Percentiles rank a stretch among this genome's conserved stretches.
Conservation (phyloP, 1,140 invertebrate genomes). For the Microvelia longipes region DNA sequence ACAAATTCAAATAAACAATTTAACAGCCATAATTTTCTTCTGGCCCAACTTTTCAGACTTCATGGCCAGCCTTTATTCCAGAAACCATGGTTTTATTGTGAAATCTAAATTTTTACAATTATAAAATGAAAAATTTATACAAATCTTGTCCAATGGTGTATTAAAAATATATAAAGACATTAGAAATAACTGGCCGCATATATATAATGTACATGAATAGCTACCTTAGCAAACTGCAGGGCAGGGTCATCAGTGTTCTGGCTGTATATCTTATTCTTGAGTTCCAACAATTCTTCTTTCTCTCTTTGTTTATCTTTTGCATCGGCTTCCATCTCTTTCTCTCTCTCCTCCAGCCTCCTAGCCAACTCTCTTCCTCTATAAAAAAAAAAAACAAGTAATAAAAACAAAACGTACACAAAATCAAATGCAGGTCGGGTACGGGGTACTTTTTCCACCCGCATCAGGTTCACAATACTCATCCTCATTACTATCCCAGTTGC, state of each 20-base stretch:
- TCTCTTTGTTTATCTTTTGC: slow-evolving; percentile 76
- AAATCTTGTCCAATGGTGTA: too few relatives aligned
- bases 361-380: slow-evolving; percentile 70
- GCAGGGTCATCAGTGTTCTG: slow-evolving; percentile 56
- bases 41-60: too few relatives aligned
- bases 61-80: too few relatives aligned
- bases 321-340: slow-evolving; percentile 83
- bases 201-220: slow-evolving; percentile 4
- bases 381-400: slow-evolving; percentile 15
- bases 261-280: slow-evolving; percentile 65
- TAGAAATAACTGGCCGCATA: too few relatives aligned
- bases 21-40: too few relatives aligned
- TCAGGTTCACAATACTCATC: background rate
- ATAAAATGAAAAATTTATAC: too few relatives aligned
- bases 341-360: slow-evolving; percentile 70
- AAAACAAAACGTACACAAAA: background rate
- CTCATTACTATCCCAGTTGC: background rate
- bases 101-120: too few relatives aligned
- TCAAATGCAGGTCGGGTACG: background rate
- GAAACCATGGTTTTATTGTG: too few relatives aligned
- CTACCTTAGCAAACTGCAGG: slow-evolving; percentile 61
- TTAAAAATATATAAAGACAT: too few relatives aligned
- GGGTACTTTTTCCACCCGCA: background rate
- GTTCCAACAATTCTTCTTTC: slow-evolving; percentile 79
- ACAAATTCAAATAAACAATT: too few relatives aligned